Conservation (phyloP, 2,113 vertebrate genomes). For the Leiothrix lutea region DNA sequence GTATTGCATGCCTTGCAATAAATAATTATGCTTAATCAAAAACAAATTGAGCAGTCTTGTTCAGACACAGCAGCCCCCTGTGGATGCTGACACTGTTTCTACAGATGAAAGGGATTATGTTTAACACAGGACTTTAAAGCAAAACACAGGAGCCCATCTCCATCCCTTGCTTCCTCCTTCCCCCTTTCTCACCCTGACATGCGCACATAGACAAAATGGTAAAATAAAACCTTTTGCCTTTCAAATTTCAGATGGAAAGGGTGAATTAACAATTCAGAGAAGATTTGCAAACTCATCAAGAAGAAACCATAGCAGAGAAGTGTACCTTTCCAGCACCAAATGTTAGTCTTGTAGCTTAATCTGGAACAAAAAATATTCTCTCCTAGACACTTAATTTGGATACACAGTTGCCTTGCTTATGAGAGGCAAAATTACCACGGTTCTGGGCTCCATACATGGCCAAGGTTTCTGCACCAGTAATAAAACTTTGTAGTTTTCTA, state of each 20-base stretch:
- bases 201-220: background rate
- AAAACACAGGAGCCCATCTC: background rate
- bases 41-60: conserved; percentile 17
- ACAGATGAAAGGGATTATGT: background rate
- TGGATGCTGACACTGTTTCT: background rate
- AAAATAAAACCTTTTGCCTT: background rate
- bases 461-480: background rate
- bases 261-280: background rate
- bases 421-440: background rate
- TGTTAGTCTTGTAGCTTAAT: background rate
- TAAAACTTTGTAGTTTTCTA: background rate
- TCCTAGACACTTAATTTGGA: background rate
- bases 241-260: background rate
- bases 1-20: background rate
- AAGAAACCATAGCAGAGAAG: background rate
- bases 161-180: background rate
- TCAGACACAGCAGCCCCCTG: background rate
- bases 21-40: conserved; percentile 44
- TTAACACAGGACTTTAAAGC: background rate
- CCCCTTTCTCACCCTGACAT: background rate
- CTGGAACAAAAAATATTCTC: conserved; percentile 14
- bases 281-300: conserved; percentile 8
- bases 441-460: background rate
- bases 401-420: background rate
- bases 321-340: background rate